These are phyloP conservation scores for Malacoctenus gilli DNA, from an alignment of 2,797 vertebrate species.

Conservation along the genomic window DNA sequence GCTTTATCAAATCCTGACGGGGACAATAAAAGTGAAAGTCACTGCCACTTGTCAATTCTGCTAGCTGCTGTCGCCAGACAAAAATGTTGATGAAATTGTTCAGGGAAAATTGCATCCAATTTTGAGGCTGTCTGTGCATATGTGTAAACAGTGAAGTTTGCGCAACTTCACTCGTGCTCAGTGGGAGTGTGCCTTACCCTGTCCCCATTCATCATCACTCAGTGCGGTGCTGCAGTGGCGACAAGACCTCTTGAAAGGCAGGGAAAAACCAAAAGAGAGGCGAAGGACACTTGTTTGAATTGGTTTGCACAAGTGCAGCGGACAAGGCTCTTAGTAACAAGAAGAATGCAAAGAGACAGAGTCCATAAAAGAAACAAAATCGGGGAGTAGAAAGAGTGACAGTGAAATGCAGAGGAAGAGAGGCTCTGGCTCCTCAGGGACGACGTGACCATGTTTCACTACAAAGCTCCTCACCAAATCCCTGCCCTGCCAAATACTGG, in stretches of 20 bases:
- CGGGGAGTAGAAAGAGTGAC: background rate
- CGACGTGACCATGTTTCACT: slow-evolving; percentile 21
- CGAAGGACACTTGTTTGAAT: slow-evolving; percentile 51
- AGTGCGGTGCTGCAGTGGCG: slow-evolving; percentile 22
- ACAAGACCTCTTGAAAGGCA: slow-evolving; percentile 27
- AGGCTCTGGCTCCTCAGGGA: slow-evolving; percentile 19
- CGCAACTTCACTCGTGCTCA: too few relatives aligned
- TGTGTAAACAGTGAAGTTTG: background rate
- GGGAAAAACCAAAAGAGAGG: too few relatives aligned
- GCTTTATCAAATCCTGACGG: too few relatives aligned
- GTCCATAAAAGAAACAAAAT: background rate
- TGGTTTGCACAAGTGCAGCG: slow-evolving; percentile 24
- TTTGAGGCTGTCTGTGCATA: background rate
- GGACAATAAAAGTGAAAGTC: too few relatives aligned
- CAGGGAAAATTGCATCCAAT: too few relatives aligned
- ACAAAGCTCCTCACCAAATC: slow-evolving; percentile 33
- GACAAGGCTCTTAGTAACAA: background rate
- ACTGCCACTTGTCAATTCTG: too few relatives aligned
- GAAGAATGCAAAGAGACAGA: background rate
- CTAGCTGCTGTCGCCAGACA: too few relatives aligned
- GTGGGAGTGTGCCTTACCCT: background rate
- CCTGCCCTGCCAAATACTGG: slow-evolving; percentile 31
- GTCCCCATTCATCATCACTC: slow-evolving; percentile 28
- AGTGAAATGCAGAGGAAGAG: background rate
- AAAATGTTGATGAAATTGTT: too few relatives aligned